Evolutionary conservation across 2,113 vertebrate species (phyloP).

Genomic region (Anarhynchus alexandrinus): DNA sequence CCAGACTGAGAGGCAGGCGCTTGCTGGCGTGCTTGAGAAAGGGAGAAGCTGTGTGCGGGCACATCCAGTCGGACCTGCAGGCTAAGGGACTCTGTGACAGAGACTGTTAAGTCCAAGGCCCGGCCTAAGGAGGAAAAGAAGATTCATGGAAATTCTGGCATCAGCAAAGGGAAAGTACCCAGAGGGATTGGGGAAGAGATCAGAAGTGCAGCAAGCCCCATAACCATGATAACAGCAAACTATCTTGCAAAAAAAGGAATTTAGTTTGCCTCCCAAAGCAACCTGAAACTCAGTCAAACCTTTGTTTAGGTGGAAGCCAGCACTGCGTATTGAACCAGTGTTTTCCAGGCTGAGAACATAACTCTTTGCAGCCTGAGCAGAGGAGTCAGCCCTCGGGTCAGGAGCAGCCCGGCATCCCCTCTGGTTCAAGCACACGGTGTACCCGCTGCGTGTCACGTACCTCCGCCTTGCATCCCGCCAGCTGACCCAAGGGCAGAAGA

Average conservation of each 20-base stretch:
- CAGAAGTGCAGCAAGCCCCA: neutral
- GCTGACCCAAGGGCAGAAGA: neutral
- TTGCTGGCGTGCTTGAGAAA: neutral
- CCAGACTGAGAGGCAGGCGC: neutral
- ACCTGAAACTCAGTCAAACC: neutral
- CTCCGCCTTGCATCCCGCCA: neutral
- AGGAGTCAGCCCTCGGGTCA: neutral
- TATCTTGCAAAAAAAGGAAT: neutral
- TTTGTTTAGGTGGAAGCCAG: neutral
- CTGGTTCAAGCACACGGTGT: neutral
- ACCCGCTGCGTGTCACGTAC: rapidly evolving
- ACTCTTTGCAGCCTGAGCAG: neutral
- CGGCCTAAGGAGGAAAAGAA: neutral
- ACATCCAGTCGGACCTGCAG: neutral
- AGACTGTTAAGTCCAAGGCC: neutral
- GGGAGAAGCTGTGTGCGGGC: neutral
- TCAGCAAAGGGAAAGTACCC: neutral
- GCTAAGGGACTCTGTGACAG: neutral
- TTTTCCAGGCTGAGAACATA: neutral
- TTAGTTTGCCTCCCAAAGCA: neutral
- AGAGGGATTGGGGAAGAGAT: neutral
- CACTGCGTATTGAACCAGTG: neutral
- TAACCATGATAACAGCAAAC: neutral
- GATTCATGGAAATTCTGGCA: neutral
- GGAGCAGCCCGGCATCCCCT: neutral